Conservation (phyloP, 2,888 invertebrate species). For the Platypus cylindrus region DNA sequence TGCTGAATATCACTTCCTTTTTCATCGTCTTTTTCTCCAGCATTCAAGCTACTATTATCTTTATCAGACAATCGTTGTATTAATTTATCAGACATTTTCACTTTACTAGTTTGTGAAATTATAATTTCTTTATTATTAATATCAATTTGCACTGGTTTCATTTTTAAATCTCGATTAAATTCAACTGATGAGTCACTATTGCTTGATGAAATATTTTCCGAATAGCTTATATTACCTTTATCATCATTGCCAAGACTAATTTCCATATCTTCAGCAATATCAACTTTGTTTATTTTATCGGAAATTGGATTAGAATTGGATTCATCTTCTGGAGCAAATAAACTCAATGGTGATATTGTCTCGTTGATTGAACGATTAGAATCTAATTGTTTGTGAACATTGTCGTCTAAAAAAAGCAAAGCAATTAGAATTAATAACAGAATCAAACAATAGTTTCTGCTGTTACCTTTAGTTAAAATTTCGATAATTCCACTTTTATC, state of each 20-base stretch:
- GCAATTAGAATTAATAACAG: too few relatives aligned
- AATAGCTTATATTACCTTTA: slow-evolving; percentile 16
- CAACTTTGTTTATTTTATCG: slow-evolving; percentile 26
- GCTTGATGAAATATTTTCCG: slow-evolving; percentile 19
- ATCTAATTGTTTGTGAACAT: too few relatives aligned
- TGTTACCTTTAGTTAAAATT: slow-evolving; percentile 9
- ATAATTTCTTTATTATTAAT: slow-evolving; percentile 24
- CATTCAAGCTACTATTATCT: slow-evolving; percentile 3
- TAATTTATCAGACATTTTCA: slow-evolving; percentile 29
- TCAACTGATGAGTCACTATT: slow-evolving; percentile 19
- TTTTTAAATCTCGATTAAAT: slow-evolving; percentile 17
- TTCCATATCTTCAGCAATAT: slow-evolving; percentile 27
- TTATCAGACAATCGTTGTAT: slow-evolving; percentile 28
- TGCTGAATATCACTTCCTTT: neutral
- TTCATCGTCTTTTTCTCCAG: slow-evolving; percentile 1
- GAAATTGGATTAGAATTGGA: slow-evolving; percentile 25
- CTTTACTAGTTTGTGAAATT: slow-evolving; percentile 25
- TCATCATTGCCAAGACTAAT: slow-evolving; percentile 23
- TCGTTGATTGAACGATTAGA: too few relatives aligned
- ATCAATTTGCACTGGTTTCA: slow-evolving; percentile 25
- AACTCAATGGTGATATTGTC: too few relatives aligned
- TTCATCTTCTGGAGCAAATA: too few relatives aligned
- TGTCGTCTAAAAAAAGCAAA: too few relatives aligned
- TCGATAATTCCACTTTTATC: slow-evolving; percentile 11
- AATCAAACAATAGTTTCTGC: too few relatives aligned